phyloP scores from a whole-genome alignment of 1,140 invertebrate genomes.

The Lasaia peninsularis region DNA sequence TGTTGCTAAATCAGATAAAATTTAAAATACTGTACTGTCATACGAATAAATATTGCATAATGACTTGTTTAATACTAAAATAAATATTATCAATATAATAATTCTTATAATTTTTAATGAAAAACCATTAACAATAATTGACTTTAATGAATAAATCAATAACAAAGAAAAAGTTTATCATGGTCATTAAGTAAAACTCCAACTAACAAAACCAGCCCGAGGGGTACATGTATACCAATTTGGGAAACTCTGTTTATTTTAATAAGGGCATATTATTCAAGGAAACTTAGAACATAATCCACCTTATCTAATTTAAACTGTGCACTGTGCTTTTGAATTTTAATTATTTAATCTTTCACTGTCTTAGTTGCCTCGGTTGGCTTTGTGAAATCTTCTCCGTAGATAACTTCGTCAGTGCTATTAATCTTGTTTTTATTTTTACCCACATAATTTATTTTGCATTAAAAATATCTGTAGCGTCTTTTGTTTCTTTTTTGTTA shows the following conservation, averaged over 20 bases:
- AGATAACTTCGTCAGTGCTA: neutral
- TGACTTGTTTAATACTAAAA: too few species aligned
- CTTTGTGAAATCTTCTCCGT: neutral
- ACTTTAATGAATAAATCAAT: too few species aligned
- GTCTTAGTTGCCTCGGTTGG: neutral
- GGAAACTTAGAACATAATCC: neutral
- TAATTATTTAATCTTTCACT: slow-evolving; percentile 9
- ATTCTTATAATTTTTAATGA: too few species aligned
- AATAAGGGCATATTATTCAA: neutral
- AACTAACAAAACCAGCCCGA: neutral
- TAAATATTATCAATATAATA: too few species aligned
- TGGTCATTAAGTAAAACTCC: neutral
- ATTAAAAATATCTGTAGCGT: neutral
- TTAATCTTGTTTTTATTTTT: neutral
- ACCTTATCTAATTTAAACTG: neutral
- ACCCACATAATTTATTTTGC: neutral
- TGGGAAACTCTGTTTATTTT: too few species aligned
- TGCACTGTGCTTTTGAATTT: neutral
- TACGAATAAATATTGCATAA: too few species aligned
- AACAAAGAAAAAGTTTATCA: neutral
- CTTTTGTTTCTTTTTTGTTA: too few species aligned
- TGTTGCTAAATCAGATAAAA: too few species aligned
- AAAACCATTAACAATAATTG: too few species aligned
- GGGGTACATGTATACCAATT: too few species aligned
- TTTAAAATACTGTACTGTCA: too few species aligned